Base-by-base conservation (phyloP, 37 sponge, comb jelly and placozoan genomes). In the Petrosia ficiformis region DNA sequence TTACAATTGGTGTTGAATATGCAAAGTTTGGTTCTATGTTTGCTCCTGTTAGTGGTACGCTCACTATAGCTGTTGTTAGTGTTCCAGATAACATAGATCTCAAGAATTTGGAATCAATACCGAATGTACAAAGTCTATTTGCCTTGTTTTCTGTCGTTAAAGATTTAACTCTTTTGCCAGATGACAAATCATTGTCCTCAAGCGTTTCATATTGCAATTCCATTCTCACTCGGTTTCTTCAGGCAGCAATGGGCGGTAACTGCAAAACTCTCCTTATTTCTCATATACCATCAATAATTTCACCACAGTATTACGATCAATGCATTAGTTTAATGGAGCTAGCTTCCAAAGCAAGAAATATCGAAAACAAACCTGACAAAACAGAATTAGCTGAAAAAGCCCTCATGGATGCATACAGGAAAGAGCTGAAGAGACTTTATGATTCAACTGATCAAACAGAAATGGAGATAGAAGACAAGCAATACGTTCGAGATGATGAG, bases 1-100 rank as follows among this genome's bases (percentile, higher is more conserved):
- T 87, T 59, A 83, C 72, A 10, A 64, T 87, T 14, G 80, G 81
- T 22, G 93, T 92, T 14, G 89, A 92, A 44, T 86, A 87, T 54
- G 72, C 88, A 29, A 72, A 92, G 39, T 75, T 87, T 59, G 87
- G 87, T 2, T 44, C 68, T 57, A 78, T 75, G 64, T 84, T 79
- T 65, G 76, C 93, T 19, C 93, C 93, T 0, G 65, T 92, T 39
- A 87, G 88, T 65, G 93, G 93, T 14, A 87, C 75, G 19, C 73
- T 92, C n/a, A 52, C 68, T 2, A 76, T 92, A 26, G 85, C 84
- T 24, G 60, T 74, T 21, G 26, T 87, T 6, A 65, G 64, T 32
- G 29, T 59, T 0, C 19, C 76, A 3, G 75, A 78, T 29, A 74
- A 44, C 1, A 63, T 84, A 0, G 44, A 29, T 42, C 39, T 57